phyloP scores from a whole-genome alignment of 1,140 invertebrate genomes.

The Eurosta solidaginis region DNA sequence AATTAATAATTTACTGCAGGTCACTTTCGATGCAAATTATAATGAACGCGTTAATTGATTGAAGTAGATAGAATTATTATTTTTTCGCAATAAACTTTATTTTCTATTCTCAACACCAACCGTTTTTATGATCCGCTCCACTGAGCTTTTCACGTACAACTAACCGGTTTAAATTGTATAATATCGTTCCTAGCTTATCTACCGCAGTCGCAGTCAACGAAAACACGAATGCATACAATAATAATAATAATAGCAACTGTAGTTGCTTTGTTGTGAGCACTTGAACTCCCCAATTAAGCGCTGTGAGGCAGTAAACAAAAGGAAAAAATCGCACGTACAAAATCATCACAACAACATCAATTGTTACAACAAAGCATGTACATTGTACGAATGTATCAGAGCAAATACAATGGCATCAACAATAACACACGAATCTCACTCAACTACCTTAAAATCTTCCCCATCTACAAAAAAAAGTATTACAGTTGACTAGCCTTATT shows the following conservation, averaged over 20 bases:
- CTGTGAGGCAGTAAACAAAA: background rate
- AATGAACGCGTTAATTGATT: background rate
- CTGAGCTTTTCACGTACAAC: background rate
- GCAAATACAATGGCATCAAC: no score
- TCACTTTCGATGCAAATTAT: slow-evolving; percentile 1
- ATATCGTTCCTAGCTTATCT: background rate
- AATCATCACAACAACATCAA: background rate
- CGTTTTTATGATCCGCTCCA: background rate
- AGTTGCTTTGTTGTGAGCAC: background rate
- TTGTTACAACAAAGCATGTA: no score
- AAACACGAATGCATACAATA: no score
- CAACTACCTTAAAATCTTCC: no score
- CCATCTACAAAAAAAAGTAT: no score
- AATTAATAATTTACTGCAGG: background rate
- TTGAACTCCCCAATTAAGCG: background rate
- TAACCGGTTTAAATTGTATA: background rate
- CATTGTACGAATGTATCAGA: no score
- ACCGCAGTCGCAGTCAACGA: background rate
- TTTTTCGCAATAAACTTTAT: no score
- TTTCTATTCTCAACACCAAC: background rate
- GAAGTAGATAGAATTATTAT: no score
- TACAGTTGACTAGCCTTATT: background rate
- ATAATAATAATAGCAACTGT: background rate
- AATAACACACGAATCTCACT: no score
- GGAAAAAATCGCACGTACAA: background rate